Evolutionary conservation across 2,888 invertebrate genomes (phyloP).

Genomic region (Drosophila macrospina): DNA sequence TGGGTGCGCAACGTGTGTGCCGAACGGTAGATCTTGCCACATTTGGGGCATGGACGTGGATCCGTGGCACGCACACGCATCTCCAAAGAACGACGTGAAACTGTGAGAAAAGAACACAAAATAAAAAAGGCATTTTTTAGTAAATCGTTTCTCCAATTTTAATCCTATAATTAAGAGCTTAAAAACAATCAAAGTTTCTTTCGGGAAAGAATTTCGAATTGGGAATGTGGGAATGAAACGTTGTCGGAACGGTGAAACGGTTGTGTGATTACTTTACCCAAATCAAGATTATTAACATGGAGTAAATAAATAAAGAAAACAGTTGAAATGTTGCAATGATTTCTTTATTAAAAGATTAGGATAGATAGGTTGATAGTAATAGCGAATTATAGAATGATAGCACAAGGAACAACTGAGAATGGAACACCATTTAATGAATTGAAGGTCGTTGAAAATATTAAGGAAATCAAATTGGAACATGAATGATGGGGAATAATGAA

Average conservation of each 20-base stretch:
- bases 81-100: slow-evolving; percentile 92
- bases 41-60: slow-evolving; percentile 96
- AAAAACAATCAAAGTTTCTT: slow-evolving; percentile 5
- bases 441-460: too few species aligned
- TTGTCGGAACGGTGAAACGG: too few species aligned
- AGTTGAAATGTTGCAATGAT: neutral
- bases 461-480: neutral
- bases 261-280: too few species aligned
- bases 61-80: slow-evolving; percentile 96
- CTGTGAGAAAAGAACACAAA: slow-evolving; percentile 81
- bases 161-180: slow-evolving; percentile 5
- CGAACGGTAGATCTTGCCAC: slow-evolving; percentile 96
- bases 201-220: neutral
- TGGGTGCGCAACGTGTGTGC: slow-evolving; percentile 96
- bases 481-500: neutral
- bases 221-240: too few species aligned
- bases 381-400: too few species aligned
- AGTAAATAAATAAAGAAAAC: too few species aligned
- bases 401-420: neutral
- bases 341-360: too few species aligned
- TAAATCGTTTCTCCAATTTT: neutral
- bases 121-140: neutral
- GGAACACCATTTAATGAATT: neutral
- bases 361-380: too few species aligned
- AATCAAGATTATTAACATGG: too few species aligned